Conservation (phyloP, 2,797 vertebrate genomes). For the Acrocephalus scirpaceus region DNA sequence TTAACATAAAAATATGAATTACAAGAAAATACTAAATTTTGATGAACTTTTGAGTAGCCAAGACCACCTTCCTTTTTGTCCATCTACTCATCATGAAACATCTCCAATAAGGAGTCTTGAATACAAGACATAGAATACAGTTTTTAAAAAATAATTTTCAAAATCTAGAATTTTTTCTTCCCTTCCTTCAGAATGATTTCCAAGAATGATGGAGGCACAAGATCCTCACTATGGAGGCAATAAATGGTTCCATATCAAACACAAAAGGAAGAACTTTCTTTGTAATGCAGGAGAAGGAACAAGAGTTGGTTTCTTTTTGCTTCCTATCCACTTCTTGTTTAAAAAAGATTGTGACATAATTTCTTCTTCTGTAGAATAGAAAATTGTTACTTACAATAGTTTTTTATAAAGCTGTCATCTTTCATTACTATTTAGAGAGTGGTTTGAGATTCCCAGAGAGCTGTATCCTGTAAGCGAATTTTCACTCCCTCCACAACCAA, state of each 20-base stretch:
- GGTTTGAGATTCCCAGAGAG: not conserved
- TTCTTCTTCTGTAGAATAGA: not conserved
- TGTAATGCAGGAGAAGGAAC: not conserved
- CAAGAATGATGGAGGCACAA: not conserved
- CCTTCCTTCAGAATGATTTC: not conserved
- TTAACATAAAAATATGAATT: not conserved
- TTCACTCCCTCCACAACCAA: not conserved
- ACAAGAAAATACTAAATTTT: not conserved
- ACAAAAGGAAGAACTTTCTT: not conserved
- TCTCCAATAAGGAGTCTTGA: not conserved
- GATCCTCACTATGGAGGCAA: not conserved
- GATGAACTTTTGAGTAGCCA: not conserved
- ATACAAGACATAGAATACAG: not conserved
- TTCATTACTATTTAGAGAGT: constrained; percentile 11
- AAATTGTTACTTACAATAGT: not conserved
- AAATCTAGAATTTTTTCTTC: not conserved
- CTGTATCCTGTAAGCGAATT: not conserved
- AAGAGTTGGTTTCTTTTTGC: not conserved
- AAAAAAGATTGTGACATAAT: not conserved
- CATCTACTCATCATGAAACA: not conserved
- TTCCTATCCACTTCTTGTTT: not conserved
- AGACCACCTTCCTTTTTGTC: not conserved
- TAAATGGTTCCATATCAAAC: not conserved
- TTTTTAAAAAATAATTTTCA: no score
- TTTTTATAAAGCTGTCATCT: not conserved